A percentile compares a stretch with the other conserved stretches of the same genome.
Conservation (phyloP, 2,888 invertebrate species). For the Sphecodes monilicornis region DNA sequence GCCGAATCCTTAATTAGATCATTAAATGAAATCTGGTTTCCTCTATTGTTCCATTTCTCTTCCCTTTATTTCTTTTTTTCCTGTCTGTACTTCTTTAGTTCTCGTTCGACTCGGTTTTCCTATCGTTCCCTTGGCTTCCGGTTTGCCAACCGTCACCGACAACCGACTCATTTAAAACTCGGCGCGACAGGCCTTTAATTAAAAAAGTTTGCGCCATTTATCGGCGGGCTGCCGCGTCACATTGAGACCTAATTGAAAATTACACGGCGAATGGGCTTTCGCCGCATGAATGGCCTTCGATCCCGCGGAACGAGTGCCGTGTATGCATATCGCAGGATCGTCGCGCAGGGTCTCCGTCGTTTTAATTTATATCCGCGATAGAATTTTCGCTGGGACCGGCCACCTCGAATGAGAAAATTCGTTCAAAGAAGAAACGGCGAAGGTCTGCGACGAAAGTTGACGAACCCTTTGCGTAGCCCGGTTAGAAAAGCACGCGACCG, state of each 20-base stretch:
- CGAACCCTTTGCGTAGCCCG: constrained; percentile 25
- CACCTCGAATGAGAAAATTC: not conserved
- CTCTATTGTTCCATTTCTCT: not conserved
- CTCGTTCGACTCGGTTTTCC: constrained; percentile 1
- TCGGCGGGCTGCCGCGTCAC: constrained; percentile 65
- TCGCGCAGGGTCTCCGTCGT: not conserved
- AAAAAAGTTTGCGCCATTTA: constrained; percentile 79
- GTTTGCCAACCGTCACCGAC: constrained; percentile 55
- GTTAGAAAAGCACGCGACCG: constrained; percentile 13
- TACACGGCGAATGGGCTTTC: constrained; percentile 58
- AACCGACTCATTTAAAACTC: constrained; percentile 78
- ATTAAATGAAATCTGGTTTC: not conserved
- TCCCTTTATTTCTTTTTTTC: not conserved
- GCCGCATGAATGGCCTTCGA: constrained; percentile 46
- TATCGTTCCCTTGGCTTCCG: constrained; percentile 29
- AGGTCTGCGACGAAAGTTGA: constrained; percentile 1
- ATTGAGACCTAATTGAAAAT: constrained; percentile 74
- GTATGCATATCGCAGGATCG: not conserved
- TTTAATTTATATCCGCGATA: constrained; percentile 19
- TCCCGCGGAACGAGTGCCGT: not conserved
- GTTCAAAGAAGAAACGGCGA: not conserved
- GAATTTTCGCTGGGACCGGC: not conserved
- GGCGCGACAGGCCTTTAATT: constrained; percentile 75
- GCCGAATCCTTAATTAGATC: not conserved
- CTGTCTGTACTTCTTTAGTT: constrained; percentile 12